Percentiles rank a stretch among this genome's conserved stretches.
phyloP scores from a whole-genome alignment of 2,888 invertebrate genomes.

The Pomacea canaliculata region DNA sequence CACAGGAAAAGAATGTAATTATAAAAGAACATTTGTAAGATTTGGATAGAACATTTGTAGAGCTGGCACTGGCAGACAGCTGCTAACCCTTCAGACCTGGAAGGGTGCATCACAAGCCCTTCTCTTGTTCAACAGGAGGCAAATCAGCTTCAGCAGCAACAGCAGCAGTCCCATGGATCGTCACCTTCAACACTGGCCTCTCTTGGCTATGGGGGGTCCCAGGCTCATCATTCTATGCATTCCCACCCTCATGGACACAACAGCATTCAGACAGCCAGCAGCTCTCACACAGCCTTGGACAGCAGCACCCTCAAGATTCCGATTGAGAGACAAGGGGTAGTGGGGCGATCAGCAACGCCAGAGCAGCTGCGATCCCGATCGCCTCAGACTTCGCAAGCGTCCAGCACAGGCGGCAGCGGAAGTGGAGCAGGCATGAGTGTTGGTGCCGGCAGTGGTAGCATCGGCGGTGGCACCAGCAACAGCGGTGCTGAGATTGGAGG shows the following conservation, averaged over 20 bases:
- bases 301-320: constrained; percentile 18
- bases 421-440: background rate
- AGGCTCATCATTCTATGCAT: constrained; percentile 12
- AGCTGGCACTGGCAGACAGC: no score
- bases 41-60: no score
- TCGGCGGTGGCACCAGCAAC: background rate
- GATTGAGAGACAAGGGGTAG: constrained; percentile 5
- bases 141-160: constrained; percentile 20
- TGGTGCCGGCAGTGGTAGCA: background rate
- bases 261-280: background rate
- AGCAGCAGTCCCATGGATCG: constrained; percentile 8
- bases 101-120: no score
- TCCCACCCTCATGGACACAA: background rate
- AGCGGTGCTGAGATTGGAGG: constrained; percentile 21
- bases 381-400: constrained; percentile 5
- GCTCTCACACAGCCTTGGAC: constrained; percentile 3
- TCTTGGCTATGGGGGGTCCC: constrained; percentile 11
- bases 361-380: constrained; percentile 17
- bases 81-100: background rate
- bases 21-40: no score
- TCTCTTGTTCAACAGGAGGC: constrained; percentile 7
- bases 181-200: constrained; percentile 5
- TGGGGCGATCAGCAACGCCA: constrained; percentile 9
- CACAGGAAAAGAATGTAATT: no score
- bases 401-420: background rate